A percentile compares a stretch with the other conserved stretches of the same genome.
Evolutionary conservation across 1,140 invertebrate genomes (phyloP).

Genomic region (Pectinophora gossypiella): DNA sequence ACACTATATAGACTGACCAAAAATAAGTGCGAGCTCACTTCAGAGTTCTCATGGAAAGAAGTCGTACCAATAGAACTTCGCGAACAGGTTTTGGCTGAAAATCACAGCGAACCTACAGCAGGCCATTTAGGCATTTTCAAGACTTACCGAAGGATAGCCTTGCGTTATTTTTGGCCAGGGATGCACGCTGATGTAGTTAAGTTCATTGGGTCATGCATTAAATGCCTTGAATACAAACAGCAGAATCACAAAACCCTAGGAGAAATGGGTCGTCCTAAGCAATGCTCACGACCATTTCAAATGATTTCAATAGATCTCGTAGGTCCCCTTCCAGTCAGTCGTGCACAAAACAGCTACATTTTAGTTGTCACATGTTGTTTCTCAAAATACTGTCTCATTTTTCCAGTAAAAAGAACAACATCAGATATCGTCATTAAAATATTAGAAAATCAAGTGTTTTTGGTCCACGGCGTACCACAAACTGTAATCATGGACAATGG

Average conservation of each 20-base stretch:
- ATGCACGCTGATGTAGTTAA: slow-evolving; percentile 24
- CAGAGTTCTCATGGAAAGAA: slow-evolving; percentile 2
- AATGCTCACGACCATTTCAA: slow-evolving; percentile 14
- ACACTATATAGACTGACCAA: slow-evolving; percentile 1
- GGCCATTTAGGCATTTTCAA: slow-evolving; percentile 8
- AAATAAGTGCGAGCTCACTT: slow-evolving; percentile 3
- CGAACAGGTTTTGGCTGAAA: background rate
- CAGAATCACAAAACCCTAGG: slow-evolving; percentile 13
- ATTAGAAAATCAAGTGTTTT: background rate
- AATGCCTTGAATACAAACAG: slow-evolving; percentile 23
- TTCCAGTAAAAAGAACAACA: background rate
- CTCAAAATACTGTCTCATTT: slow-evolving; percentile 4
- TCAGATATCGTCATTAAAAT: background rate
- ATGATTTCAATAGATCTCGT: slow-evolving; percentile 3
- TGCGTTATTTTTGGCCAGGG: slow-evolving; percentile 24
- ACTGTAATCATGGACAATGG: slow-evolving; percentile 43
- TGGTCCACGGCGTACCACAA: slow-evolving; percentile 5
- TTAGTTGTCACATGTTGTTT: slow-evolving; percentile 6
- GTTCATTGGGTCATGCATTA: slow-evolving; percentile 20
- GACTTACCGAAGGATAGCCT: background rate
- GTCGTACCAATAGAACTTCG: slow-evolving; percentile 3
- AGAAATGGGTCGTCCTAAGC: slow-evolving; percentile 18
- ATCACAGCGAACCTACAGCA: background rate
- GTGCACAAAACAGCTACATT: background rate
- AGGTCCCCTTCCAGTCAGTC: slow-evolving; percentile 2